Percentiles rank a stretch among this genome's conserved stretches.
phyloP scores from a whole-genome alignment of 2,797 vertebrate species.

The Poeciliopsis paucimaculata region DNA sequence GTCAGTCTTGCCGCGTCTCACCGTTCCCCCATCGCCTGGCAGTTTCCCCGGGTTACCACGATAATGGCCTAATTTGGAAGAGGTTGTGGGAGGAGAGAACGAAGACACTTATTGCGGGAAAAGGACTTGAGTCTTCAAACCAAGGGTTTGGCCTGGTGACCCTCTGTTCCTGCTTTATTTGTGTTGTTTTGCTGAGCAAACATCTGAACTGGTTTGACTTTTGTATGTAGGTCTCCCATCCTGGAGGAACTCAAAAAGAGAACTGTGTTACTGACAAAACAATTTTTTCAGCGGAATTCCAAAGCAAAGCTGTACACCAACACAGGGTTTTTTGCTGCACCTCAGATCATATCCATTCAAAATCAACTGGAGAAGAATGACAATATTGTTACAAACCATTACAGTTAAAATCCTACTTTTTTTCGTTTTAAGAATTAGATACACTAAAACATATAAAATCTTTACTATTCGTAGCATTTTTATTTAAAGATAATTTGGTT shows the following conservation, averaged over 20 bases:
- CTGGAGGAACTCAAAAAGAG: conserved; percentile 31
- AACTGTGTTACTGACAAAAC: conserved; percentile 27
- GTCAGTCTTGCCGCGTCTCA: conserved; percentile 35
- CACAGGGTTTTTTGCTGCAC: background rate
- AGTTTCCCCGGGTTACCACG: conserved; percentile 54
- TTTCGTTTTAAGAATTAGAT: background rate
- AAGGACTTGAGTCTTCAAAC: conserved; percentile 52
- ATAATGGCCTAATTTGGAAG: conserved; percentile 66
- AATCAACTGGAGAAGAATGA: background rate
- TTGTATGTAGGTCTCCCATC: conserved; percentile 45
- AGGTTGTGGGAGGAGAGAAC: conserved; percentile 48
- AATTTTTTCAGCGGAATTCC: background rate
- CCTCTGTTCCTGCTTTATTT: conserved; percentile 53
- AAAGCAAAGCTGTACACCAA: background rate
- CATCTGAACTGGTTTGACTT: conserved; percentile 55
- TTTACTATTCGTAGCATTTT: background rate
- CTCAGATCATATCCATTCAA: background rate
- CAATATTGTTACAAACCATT: conserved; percentile 20
- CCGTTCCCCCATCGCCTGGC: conserved; percentile 55
- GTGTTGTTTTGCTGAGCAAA: conserved; percentile 38
- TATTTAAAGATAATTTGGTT: background rate
- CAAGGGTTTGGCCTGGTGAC: conserved; percentile 49
- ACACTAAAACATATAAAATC: background rate
- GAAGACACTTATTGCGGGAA: conserved; percentile 44
- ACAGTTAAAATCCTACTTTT: conserved; percentile 17